Evolutionary conservation across 2,113 vertebrate species (phyloP), one percentile per base, ranked within the genome.

Genomic region (Pardalotus punctatus): DNA sequence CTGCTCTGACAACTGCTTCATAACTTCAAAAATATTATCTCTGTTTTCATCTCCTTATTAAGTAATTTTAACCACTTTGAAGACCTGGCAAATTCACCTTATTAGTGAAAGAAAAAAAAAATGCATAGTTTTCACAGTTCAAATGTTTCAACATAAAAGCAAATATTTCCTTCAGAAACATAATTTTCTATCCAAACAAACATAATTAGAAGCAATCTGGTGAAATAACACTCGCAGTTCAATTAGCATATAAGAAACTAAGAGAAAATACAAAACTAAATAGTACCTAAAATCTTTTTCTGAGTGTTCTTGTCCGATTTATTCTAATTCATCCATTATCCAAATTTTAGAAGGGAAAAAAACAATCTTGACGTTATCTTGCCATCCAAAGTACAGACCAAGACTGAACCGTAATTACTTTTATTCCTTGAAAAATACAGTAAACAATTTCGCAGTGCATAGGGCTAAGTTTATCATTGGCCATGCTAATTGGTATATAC

Each of bases 111-210:
- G 61, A 28, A 15, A 15, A 35, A 14, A 62, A n/a, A 53, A 33
- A 72, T 47, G 54, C 45, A 81, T 40, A 88, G 54, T 31, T 82
- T 79, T 86, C 56, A 29, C 57, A 73, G 88, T 80, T 94, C 79
- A 86, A 81, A 92, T 77, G 38, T 81, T 95, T 94, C 64, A 86
- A 90, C 38, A 83, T 88, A 90, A 96, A 96, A 96, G 88, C 53
- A 96, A 97, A 66, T 93, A 88, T 83, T 94, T 94, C 86, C 61
- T 79, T 70, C 64, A 65, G 74, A 88, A 93, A 92, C 48, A 82
- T 77, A 90, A 88, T 86, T 93, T 80, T 36, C 80, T 96, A 77
- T 95, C 94, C 79, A 94, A 95, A 93, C 54, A 95, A 88, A 92
- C 61, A 54, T 74, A 93, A 95, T 90, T 78, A 65, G 80, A 83